A percentile compares a stretch with the other conserved stretches of the same genome.
Evolutionary conservation across 2,888 invertebrate genomes (phyloP).

Genomic region (Pollenia griseotomentosa): DNA sequence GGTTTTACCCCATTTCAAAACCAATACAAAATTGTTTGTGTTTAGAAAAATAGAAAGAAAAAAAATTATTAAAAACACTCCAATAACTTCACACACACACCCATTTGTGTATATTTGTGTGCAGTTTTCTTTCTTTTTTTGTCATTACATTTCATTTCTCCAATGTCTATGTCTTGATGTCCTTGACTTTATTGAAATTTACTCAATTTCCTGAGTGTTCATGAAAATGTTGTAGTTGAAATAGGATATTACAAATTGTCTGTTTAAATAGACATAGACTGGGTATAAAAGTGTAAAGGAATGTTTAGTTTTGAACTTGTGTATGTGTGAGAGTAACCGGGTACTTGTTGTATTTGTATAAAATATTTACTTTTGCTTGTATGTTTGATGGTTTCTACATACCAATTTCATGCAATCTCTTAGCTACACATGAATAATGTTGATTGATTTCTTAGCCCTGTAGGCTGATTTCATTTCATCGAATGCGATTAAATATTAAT

Average conservation of each 20-base stretch:
- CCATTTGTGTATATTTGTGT: not conserved
- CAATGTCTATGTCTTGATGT: conserved; percentile 51
- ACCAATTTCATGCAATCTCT: conserved; percentile 13
- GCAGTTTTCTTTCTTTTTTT: not conserved
- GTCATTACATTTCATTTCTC: conserved; percentile 7
- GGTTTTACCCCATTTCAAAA: conserved; percentile 19
- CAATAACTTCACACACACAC: not conserved
- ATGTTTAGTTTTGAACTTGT: too few relatives aligned
- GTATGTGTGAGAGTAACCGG: too few relatives aligned
- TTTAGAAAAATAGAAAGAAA: not conserved
- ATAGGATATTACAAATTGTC: conserved; percentile 71
- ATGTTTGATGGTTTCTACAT: not conserved
- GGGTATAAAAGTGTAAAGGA: not conserved
- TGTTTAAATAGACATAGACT: conserved; percentile 47
- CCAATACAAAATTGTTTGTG: not conserved
- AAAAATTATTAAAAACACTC: not conserved
- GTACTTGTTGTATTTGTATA: not conserved
- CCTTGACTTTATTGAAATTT: conserved; percentile 69
- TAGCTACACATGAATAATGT: not conserved
- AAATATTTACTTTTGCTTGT: not conserved
- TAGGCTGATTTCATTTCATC: conserved; percentile 22
- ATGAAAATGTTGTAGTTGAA: conserved; percentile 60
- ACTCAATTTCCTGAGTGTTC: conserved; percentile 72
- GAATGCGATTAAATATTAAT: not conserved
- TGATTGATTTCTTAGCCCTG: conserved; percentile 26